These are phyloP conservation scores for Melanerpes aurifrons DNA, from an alignment of 2,113 vertebrate genomes.

Conservation along the genomic window DNA sequence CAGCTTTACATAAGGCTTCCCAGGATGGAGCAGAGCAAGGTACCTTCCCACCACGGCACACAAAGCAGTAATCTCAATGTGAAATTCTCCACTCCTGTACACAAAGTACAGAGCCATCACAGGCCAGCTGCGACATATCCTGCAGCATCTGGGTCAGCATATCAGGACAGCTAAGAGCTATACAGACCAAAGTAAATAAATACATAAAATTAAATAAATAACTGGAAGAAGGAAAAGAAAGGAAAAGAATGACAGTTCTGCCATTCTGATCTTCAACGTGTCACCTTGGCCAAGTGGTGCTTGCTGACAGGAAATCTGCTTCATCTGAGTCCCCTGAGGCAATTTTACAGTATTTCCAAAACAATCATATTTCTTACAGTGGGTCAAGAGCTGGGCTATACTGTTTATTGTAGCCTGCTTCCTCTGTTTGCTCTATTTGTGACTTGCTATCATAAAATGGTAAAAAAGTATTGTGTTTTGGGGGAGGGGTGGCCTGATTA, in stretches of 20 bases:
- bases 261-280: neutral
- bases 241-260: neutral
- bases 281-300: neutral
- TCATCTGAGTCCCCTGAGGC: neutral
- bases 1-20: neutral
- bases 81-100: neutral
- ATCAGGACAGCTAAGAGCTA: neutral
- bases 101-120: rapidly evolving
- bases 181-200: neutral
- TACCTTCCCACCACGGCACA: neutral
- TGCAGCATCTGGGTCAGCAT: neutral
- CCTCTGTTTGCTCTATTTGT: neutral
- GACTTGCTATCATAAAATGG: neutral
- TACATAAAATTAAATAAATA: neutral
- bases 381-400: neutral
- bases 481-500: neutral
- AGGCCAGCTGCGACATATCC: neutral
- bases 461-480: neutral
- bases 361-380: neutral
- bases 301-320: neutral
- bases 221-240: neutral
- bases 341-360: neutral
- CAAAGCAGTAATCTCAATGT: neutral
- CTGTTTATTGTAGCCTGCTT: neutral
- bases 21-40: neutral